phyloP scores from a whole-genome alignment of 2,797 vertebrate species.

The Knipowitschia caucasica region DNA sequence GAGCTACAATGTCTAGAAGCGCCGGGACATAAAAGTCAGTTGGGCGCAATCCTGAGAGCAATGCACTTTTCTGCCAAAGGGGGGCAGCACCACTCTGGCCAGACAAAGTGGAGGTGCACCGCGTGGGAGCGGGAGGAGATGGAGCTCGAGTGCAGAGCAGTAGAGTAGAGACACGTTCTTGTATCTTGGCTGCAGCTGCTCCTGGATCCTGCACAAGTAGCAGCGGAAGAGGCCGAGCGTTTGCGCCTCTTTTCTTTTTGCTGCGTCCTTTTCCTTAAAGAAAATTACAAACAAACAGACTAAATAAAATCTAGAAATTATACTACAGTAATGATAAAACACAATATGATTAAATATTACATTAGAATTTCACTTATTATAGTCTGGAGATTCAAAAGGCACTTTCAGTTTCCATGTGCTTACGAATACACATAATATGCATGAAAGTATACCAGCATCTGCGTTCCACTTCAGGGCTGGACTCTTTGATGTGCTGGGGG shows the following conservation, averaged over 20 bases:
- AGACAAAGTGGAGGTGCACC: conserved; percentile 73
- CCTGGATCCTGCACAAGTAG: conserved; percentile 82
- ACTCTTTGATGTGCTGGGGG: conserved; percentile 9
- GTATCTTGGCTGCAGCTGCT: conserved; percentile 67
- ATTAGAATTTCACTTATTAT: too few species aligned
- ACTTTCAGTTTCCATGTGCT: too few species aligned
- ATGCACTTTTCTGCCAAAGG: conserved; percentile 86
- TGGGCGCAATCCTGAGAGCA: conserved; percentile 47
- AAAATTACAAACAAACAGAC: neutral
- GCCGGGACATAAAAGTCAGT: conserved; percentile 75
- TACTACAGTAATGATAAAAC: neutral
- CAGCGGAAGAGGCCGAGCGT: conserved; percentile 64
- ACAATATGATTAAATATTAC: too few species aligned
- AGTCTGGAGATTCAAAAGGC: too few species aligned
- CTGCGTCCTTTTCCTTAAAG: conserved; percentile 74
- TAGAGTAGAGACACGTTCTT: conserved; percentile 79
- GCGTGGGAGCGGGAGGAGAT: conserved; percentile 73
- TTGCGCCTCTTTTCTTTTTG: conserved; percentile 62
- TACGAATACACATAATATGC: too few species aligned
- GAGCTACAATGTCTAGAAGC: conserved; percentile 72
- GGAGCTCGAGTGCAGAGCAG: conserved; percentile 70
- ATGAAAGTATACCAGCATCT: conserved; percentile 38
- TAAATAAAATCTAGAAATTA: neutral
- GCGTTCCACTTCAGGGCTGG: conserved; percentile 45
- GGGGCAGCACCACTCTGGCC: conserved; percentile 48